A percentile compares a stretch with the other conserved stretches of the same genome.
phyloP scores from a whole-genome alignment of 2,797 vertebrate species.

The Liasis olivaceus region DNA sequence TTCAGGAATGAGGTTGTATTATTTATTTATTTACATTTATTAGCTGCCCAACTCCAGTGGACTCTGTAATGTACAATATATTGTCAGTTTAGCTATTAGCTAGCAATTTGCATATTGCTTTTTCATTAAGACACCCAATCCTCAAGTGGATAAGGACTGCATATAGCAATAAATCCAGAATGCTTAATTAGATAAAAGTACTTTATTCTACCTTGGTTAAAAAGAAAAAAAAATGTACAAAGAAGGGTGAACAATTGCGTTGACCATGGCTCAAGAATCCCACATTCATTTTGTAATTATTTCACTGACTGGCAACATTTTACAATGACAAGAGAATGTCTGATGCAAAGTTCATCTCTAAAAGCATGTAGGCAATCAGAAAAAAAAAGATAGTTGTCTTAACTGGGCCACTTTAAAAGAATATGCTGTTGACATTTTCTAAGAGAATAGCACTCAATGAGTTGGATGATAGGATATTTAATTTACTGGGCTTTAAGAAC shows the following conservation, averaged over 20 bases:
- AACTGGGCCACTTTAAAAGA: not conserved
- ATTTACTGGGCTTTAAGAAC: not conserved
- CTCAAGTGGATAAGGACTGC: not conserved
- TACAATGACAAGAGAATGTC: not conserved
- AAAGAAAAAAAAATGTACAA: not conserved
- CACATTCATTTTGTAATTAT: not conserved
- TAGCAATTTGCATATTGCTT: not conserved
- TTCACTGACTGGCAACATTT: not conserved
- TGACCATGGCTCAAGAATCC: not conserved
- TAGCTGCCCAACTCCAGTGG: no score
- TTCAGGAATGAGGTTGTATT: not conserved
- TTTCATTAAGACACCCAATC: not conserved
- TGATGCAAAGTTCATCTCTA: not conserved
- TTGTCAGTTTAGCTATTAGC: not conserved
- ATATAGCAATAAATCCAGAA: not conserved
- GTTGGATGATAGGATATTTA: not conserved
- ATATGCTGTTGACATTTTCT: not conserved
- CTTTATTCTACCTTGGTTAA: not conserved
- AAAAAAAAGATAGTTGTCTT: not conserved
- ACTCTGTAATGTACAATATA: constrained; percentile 3
- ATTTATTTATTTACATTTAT: no score
- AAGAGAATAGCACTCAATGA: not conserved
- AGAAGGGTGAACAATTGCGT: not conserved
- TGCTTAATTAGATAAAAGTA: not conserved
- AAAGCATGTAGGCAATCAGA: not conserved